Percentiles rank a stretch among this genome's conserved stretches.
Conservation (phyloP, 1,140 invertebrate genomes). For the Cepaea nemoralis region DNA sequence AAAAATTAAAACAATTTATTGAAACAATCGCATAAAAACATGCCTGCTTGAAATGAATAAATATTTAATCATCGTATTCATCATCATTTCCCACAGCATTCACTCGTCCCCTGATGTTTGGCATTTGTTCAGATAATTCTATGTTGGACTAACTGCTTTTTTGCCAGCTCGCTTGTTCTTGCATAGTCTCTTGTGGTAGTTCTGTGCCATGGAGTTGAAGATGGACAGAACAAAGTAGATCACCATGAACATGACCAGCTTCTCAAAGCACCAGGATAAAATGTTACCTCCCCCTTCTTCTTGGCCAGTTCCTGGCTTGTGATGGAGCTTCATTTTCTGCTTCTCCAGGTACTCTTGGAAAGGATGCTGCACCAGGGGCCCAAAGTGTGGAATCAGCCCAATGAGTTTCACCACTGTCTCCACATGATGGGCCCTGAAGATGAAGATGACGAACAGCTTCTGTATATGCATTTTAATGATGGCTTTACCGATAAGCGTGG, state of each 20-base stretch:
- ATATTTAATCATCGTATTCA: too few species aligned
- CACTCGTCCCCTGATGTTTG: too few species aligned
- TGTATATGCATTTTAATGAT: constrained; percentile 98
- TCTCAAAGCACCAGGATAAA: constrained; percentile 88
- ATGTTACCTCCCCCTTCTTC: constrained; percentile 75
- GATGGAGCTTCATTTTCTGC: constrained; percentile 90
- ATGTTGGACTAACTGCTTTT: neutral
- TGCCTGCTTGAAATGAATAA: too few species aligned
- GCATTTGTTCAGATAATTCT: too few species aligned
- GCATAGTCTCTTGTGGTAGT: constrained; percentile 78
- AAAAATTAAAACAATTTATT: too few species aligned
- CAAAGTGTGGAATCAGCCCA: constrained; percentile 82
- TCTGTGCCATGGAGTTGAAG: constrained; percentile 96
- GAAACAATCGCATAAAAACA: too few species aligned
- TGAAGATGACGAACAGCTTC: constrained; percentile 96
- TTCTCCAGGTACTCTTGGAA: constrained; percentile 88
- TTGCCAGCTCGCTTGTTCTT: constrained; percentile 48
- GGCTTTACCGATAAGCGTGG: constrained; percentile 97
- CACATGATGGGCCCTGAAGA: constrained; percentile 92
- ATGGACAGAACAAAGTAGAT: constrained; percentile 95
- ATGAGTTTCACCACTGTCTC: constrained; percentile 83
- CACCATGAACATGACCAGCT: constrained; percentile 93
- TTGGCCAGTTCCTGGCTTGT: constrained; percentile 72
- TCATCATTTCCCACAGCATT: too few species aligned
- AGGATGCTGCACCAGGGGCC: constrained; percentile 85